Base-by-base conservation (phyloP, 2,888 invertebrate species). In the Trachelus iudaicus region DNA sequence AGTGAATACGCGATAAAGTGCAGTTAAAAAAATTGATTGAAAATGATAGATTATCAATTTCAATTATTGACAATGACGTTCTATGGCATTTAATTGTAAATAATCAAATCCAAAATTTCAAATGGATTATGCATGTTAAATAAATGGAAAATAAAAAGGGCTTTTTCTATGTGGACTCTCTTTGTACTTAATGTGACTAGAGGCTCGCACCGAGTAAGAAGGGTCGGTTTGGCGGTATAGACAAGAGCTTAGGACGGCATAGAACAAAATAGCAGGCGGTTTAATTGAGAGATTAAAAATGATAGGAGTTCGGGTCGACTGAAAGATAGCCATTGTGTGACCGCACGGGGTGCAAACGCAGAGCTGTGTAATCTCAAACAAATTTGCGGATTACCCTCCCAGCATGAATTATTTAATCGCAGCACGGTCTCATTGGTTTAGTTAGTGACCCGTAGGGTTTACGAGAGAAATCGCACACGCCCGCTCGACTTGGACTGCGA, bases 311-410 rank as follows among this genome's bases (percentile, higher is more conserved):
- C 31, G 69, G 73, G 75, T 69, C 79, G 81, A 81, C 81, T 85
- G 85, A 87, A 85, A 85, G 86, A 86, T 87, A 85, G 86, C 84
- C 85, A 86, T 86, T 87, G 87, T 87, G 87, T 86, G 88, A 87
- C 88, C 88, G 88, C 88, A 88, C 87, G 88, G 86, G 83, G 87
- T 79, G 87, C 85, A 83, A 80, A 81, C 81, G 84, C 85, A 81
- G 81, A 81, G 82, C 37, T 69, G 69, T 83, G 86, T 89, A 89
- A 90, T 89, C 88, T 88, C 87, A 87, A 88, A 89, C 90, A 89
- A 89, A 90, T 90, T 90, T 90, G 89, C 88, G 89, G 90, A 90
- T 90, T 90, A 89, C 88, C 86, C 86, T 87, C 90, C 80, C 89
- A 89, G 90, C 90, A 85, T 89, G 89, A 89, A 89, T 90, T 90